Base-by-base conservation (phyloP, 1,140 invertebrate species). In the Panonychus citri region DNA sequence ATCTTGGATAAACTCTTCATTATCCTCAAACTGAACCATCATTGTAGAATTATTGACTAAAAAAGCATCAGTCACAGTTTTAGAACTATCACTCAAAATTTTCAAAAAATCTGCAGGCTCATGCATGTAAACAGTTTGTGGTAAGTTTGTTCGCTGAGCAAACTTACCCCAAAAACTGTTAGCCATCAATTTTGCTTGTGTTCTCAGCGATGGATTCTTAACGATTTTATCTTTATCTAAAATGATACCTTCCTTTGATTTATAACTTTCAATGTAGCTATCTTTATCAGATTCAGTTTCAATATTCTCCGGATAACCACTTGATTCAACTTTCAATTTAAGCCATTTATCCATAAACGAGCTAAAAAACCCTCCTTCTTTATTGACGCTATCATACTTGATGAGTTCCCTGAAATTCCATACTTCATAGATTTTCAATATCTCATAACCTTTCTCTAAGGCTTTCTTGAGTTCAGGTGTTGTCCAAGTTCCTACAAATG, bases 401-500 rank as follows among this genome's bases (percentile, higher is more conserved):
- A n/a, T n/a, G n/a, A n/a, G n/a, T 55, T 48, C 25, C 17, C 7
- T 12, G 37, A 68, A 68, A 30, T 69, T 58, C 64, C 67, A 71
- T 13, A 71, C 63, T 61, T 72, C 68, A 40, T 59, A 62, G 21
- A 70, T 61, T 21, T 66, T 51, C 4, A 67, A 1, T 27, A 74
- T 61, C 55, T 57, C 57, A 50, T 72, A 71, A 1, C 66, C 68
- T 51, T 59, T 59, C 26, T 64, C 53, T 0, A 67, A 25, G 0
- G 71, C 69, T 56, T 66, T 64, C 26, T 54, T 25, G 7, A 71
- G 17, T 62, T 72, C 70, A 19, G 66, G 62, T 12, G 62, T 60
- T 0, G 66, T 64, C 65, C 67, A 72, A 2, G 66, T 69, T 42
- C 70, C 70, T 1, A 48, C 62, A 13, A 73, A 58, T 1, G 55